Conservation (phyloP, 2,888 invertebrate species). For the Xylota sylvarum region DNA sequence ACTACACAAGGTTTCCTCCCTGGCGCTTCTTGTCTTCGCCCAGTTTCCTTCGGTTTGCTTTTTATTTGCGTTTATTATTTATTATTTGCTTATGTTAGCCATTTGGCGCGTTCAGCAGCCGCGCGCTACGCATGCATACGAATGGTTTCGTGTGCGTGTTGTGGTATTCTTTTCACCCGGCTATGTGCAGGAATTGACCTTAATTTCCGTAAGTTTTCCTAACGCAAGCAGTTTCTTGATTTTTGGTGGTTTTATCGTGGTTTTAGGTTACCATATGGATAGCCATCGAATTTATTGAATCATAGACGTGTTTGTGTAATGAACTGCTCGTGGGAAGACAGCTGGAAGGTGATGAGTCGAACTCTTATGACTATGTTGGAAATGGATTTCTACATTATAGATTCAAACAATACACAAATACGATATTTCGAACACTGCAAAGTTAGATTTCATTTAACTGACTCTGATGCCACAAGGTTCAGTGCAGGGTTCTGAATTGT, state of each 20-base stretch:
- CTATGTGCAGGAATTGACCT: conserved; percentile 26
- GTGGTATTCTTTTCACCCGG: conserved; percentile 7
- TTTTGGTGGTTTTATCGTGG: neutral
- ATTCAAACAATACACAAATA: no score
- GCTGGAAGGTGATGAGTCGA: neutral
- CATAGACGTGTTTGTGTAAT: neutral
- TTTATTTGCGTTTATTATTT: neutral
- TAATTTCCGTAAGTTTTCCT: conserved; percentile 27
- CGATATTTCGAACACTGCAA: no score
- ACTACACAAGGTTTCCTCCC: neutral
- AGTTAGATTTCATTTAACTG: no score
- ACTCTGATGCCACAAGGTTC: no score
- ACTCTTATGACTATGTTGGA: neutral
- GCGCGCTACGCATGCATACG: conserved; percentile 27
- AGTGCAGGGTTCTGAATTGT: no score
- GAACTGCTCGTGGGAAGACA: conserved; percentile 7
- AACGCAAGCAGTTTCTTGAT: conserved; percentile 24
- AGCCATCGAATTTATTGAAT: conserved; percentile 18
- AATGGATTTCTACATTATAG: neutral
- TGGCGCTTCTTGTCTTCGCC: neutral
- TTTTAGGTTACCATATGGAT: conserved; percentile 24
- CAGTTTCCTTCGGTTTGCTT: neutral
- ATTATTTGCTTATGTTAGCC: conserved; percentile 25
- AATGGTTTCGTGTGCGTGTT: conserved; percentile 3
- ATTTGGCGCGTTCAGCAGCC: conserved; percentile 18